These are phyloP conservation scores for Platerodrilus igneus DNA, from an alignment of 2,888 invertebrate species.

Conservation along the genomic window DNA sequence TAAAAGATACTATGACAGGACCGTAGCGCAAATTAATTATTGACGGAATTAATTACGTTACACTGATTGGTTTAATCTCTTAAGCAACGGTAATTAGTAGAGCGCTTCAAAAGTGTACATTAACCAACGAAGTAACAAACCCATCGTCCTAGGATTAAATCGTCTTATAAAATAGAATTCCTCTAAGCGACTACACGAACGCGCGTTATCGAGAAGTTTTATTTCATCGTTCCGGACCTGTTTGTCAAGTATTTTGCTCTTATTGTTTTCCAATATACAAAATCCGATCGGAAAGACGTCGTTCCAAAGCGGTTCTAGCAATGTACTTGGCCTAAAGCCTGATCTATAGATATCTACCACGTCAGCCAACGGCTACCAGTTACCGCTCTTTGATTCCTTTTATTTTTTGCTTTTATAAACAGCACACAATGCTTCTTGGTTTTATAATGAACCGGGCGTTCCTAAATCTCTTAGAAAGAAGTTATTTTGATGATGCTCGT, in stretches of 20 bases:
- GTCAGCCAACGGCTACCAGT: constrained; percentile 33
- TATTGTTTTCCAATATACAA: constrained; percentile 34
- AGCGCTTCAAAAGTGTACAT: background rate
- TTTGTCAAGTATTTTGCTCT: constrained; percentile 29
- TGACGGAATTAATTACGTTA: background rate
- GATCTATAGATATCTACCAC: constrained; percentile 34
- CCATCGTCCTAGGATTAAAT: background rate
- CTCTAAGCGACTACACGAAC: constrained; percentile 1
- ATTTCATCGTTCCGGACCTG: constrained; percentile 30
- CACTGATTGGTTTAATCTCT: constrained; percentile 1
- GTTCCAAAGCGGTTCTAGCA: constrained; percentile 30
- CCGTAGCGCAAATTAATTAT: constrained; percentile 19
- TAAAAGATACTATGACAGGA: constrained; percentile 39
- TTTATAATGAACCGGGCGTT: constrained; percentile 27
- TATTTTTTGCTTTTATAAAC: constrained; percentile 19
- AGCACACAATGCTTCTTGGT: constrained; percentile 29
- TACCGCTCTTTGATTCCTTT: constrained; percentile 28
- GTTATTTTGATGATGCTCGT: constrained; percentile 18
- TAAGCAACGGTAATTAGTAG: background rate
- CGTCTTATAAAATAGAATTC: constrained; percentile 3
- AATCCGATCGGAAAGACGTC: constrained; percentile 32
- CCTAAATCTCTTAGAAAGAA: constrained; percentile 14
- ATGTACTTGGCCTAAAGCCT: constrained; percentile 29
- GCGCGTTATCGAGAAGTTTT: constrained; percentile 11
- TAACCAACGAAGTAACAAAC: constrained; percentile 2